A percentile compares a stretch with the other conserved stretches of the same genome.
These are phyloP conservation scores for Agriotes lineatus DNA, from an alignment of 2,888 invertebrate species.

Conservation along the genomic window DNA sequence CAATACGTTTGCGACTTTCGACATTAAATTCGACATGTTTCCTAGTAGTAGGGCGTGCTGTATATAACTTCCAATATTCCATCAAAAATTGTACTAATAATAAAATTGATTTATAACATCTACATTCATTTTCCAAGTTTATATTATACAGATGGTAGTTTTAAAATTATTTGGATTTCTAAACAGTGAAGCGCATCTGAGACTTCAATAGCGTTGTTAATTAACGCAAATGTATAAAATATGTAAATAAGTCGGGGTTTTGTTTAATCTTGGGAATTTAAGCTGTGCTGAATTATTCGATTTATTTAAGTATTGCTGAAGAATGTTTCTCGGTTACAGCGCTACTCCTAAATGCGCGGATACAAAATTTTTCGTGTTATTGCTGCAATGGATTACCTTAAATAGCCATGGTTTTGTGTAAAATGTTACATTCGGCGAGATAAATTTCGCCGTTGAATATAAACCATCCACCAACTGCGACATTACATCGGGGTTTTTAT, in stretches of 20 bases:
- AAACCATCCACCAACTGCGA: conserved; percentile 3
- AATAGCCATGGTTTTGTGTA: conserved; percentile 25
- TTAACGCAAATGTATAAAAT: not conserved
- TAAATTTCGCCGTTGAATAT: conserved; percentile 13
- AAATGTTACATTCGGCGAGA: conserved; percentile 7
- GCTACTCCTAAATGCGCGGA: not conserved
- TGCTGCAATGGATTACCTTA: not conserved
- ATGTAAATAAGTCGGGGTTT: not conserved
- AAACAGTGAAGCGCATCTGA: too few relatives aligned
- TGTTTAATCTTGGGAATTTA: not conserved
- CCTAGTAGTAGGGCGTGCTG: too few relatives aligned
- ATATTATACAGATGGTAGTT: too few relatives aligned
- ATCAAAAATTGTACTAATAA: too few relatives aligned
- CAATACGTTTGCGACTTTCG: too few relatives aligned
- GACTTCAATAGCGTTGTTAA: too few relatives aligned
- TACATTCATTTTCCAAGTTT: too few relatives aligned
- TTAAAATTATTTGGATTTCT: too few relatives aligned
- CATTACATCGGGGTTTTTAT: not conserved
- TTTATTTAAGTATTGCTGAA: not conserved
- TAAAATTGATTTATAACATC: too few relatives aligned
- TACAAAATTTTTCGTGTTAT: not conserved
- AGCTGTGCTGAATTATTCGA: not conserved
- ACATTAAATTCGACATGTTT: too few relatives aligned
- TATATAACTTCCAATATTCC: too few relatives aligned
- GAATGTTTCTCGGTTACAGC: not conserved